Evolutionary conservation across 2,797 vertebrate genomes (phyloP).

Genomic region (Sardinella longiceps): DNA sequence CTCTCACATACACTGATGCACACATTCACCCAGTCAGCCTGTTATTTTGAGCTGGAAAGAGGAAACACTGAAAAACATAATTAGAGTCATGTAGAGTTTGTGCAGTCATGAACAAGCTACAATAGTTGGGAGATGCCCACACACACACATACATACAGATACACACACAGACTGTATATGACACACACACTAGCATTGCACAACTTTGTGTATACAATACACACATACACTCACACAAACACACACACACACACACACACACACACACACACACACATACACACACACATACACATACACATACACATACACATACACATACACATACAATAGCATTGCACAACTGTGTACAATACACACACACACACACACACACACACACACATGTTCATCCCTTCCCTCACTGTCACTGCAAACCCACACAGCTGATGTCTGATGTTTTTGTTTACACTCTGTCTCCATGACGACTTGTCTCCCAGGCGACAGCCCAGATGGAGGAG

Average conservation of each 20-base stretch:
- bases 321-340: neutral
- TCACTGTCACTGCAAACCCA: neutral
- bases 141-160: too few relatives aligned
- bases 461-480: constrained; percentile 68
- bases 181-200: too few relatives aligned
- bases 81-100: too few relatives aligned
- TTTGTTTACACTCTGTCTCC: neutral
- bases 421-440: neutral
- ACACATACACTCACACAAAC: constrained; percentile 21
- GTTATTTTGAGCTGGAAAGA: too few relatives aligned
- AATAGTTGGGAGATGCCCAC: too few relatives aligned
- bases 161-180: too few relatives aligned
- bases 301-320: constrained; percentile 22
- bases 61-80: too few relatives aligned
- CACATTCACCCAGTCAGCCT: too few relatives aligned
- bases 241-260: constrained; percentile 8
- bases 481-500: constrained; percentile 95
- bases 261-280: constrained; percentile 18
- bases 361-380: neutral
- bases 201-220: too few relatives aligned
- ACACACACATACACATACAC: neutral
- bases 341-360: neutral
- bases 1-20: too few relatives aligned
- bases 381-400: too few relatives aligned
- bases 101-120: neutral